A percentile compares a stretch with the other conserved stretches of the same genome.
These are phyloP conservation scores for Macroramphosus scolopax DNA, from an alignment of 2,797 vertebrate genomes.

Conservation along the genomic window DNA sequence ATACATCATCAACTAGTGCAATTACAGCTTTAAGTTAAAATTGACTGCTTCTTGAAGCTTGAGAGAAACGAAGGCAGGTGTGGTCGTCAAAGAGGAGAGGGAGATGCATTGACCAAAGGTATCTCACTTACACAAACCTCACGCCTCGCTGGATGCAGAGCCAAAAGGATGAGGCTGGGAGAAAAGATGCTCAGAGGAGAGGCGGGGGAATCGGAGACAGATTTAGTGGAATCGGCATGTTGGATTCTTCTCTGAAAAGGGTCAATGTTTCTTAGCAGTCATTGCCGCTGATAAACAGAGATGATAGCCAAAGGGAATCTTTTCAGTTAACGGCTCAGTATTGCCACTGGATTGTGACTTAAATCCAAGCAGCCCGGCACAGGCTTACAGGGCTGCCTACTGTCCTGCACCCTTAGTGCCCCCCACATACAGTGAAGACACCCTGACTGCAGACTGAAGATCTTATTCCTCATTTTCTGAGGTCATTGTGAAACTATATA, in stretches of 20 bases:
- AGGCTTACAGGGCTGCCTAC: conserved; percentile 26
- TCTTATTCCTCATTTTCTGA: no score
- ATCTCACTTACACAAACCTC: conserved; percentile 31
- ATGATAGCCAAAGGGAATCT: conserved; percentile 25
- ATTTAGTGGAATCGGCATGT: conserved; percentile 20
- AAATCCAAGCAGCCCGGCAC: conserved; percentile 20
- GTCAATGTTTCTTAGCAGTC: conserved; percentile 30
- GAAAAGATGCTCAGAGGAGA: conserved; percentile 6
- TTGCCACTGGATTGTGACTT: conserved; percentile 36
- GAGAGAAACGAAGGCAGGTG: conserved; percentile 23
- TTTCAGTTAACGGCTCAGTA: conserved; percentile 43
- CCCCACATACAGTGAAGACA: conserved; percentile 9
- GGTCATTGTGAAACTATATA: no score
- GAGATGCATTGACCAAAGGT: conserved; percentile 22
- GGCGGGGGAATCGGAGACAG: conserved; percentile 16
- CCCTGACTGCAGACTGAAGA: no score
- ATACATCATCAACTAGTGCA: conserved; percentile 38
- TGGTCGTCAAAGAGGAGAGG: conserved; percentile 20
- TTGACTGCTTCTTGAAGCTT: conserved; percentile 13
- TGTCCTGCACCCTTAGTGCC: conserved; percentile 5
- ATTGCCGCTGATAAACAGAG: conserved; percentile 38
- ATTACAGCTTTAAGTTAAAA: conserved; percentile 38
- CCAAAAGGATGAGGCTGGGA: conserved; percentile 27
- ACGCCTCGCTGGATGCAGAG: conserved; percentile 16
- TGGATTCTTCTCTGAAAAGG: conserved; percentile 29